Evolutionary conservation across 1,140 invertebrate species (phyloP), one percentile per base, ranked within the genome.

Genomic region (Oreohelix idahoensis): DNA sequence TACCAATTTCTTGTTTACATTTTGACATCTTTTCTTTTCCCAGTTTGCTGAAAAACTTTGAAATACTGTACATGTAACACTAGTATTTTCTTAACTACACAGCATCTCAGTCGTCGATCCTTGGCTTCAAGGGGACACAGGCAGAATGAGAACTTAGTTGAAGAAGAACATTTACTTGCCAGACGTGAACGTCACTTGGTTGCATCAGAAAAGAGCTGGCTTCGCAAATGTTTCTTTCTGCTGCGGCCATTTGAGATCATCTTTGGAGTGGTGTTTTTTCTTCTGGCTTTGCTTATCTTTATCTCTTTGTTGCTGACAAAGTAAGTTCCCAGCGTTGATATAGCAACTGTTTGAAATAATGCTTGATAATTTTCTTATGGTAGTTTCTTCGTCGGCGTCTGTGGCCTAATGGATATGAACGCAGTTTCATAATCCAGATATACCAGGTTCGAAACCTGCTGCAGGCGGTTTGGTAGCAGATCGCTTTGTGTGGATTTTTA

Each of bases 221-320:
- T 88, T 17, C 87, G 89, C 74, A 91, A 91, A 82, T 92, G 89
- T 84, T 84, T 90, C 38, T 39, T 85, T 0, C 66, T 93, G 32
- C 85, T 92, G 39, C 86, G 93, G 63, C 93, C 93, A 4, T 90
- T 93, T 84, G 89, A 93, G 84, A 89, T 93, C 13, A 73, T 92
- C 23, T 84, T 92, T 84, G 93, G 93, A 26, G 81, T 93, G 29
- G 45, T 92, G 13, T 88, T 92, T 36, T 81, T 89, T 17, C 70
- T 92, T 20, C 49, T 93, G 70, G 90, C 91, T 0, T 45, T 92
- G 1, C 84, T 93, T n/a, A 86, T 93, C 17, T 92, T 93, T 85
- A 73, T 93, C n/a, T 93, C 93, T 8, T 87, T 93, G 26, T 85
- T 93, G 38, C 83, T 93, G 0, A 93, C 91, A n/a, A 93, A 93